Base-by-base conservation (phyloP, 2,113 vertebrate species). In the Serilophus lunatus region DNA sequence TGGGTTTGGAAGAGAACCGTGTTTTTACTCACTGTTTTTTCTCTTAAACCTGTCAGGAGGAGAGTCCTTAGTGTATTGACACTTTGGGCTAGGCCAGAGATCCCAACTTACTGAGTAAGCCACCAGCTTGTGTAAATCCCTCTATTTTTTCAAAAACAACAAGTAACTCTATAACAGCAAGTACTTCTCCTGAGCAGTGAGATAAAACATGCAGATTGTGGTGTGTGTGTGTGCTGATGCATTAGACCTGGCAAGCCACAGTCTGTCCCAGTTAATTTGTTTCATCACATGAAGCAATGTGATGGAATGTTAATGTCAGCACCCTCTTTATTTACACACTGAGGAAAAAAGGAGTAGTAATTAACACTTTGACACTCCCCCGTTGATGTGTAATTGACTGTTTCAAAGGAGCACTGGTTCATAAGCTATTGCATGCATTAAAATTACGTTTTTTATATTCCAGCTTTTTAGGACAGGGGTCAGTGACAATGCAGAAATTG, bases 261-360 rank as follows among this genome's bases (percentile, higher is more conserved):
- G 94, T 97, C 95, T 97, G 94, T 95, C 96, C 97, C 96, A 95
- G 97, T 98, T 98, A 97, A 98, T 98, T 96, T 97, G 93, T 97
- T 98, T 97, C 95, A 95, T 99, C 95, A 96, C 97, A 98, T 97
- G 98, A 98, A 97, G 98, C 97, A 95, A 84, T 98, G 97, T 96
- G 94, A 98, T 98, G 98, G 99, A 99, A 99, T 99, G 98, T 98
- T 98, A 99, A 98, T 98, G 98, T 99, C 99, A 99, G 99, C 99
- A 98, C 93, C 98, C 96, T 97, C 98, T 99, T 99, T 99, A 99
- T 99, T 99, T 99, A 99, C 99, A 98, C 98, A 98, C 97, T 95
- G 89, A 97, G 97, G 98, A 97, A 97, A 95, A 98, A 98, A 98
- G 98, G 98, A 98, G 98, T 98, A 97, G 98, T 98, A 98, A 98